Evolutionary conservation across 1,140 invertebrate species (phyloP).

Genomic region (Drosophila guanche): DNA sequence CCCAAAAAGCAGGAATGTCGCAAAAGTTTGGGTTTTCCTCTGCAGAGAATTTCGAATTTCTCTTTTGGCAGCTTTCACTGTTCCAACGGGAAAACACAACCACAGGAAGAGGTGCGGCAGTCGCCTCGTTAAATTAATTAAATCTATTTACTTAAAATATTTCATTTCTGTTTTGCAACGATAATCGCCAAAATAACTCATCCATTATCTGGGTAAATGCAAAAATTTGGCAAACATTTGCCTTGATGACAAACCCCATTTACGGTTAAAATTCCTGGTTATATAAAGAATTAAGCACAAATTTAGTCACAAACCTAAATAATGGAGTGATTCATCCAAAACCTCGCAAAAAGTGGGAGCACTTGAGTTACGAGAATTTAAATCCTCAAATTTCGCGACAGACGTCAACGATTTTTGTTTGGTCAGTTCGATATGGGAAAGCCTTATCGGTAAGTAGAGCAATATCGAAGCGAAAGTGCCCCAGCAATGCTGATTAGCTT

Average conservation of each 20-base stretch:
- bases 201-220: conserved; percentile 23
- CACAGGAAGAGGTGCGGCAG: conserved; percentile 61
- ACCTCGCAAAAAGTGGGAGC: background rate
- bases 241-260: conserved; percentile 30
- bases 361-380: conserved; percentile 10
- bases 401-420: background rate
- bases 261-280: conserved; percentile 11
- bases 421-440: conserved; percentile 13
- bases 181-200: conserved; percentile 30
- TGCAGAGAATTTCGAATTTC: conserved; percentile 20
- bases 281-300: conserved; percentile 10
- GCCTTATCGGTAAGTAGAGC: conserved; percentile 45
- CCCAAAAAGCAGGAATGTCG: conserved; percentile 6
- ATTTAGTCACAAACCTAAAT: conserved; percentile 31
- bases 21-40: background rate
- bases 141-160: conserved; percentile 37
- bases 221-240: conserved; percentile 18
- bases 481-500: conserved; percentile 39
- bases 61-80: conserved; percentile 30
- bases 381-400: conserved; percentile 16
- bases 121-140: conserved; percentile 65
- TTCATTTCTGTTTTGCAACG: conserved; percentile 25
- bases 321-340: conserved; percentile 13
- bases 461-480: conserved; percentile 50
- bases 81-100: conserved; percentile 26